Base-by-base conservation (phyloP, 2,888 invertebrate species). In the Schizotus pectinicornis region DNA sequence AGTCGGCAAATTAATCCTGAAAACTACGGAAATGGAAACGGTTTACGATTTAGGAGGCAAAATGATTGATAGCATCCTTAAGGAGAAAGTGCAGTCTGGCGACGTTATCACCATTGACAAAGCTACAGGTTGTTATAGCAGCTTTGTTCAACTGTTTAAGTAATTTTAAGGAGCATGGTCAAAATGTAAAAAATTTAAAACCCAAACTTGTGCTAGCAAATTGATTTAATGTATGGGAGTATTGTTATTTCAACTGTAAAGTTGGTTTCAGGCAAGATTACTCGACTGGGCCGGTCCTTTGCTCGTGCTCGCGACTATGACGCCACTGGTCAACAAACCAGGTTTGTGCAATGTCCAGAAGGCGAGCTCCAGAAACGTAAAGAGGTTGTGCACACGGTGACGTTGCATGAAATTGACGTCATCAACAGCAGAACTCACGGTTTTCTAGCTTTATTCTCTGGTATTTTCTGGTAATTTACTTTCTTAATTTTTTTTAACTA, bases 21-120 rank as follows among this genome's bases (percentile, higher is more conserved):
- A 99, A 82, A 99, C 99, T 0, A 98, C 98, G 0, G 99, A 99
- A 79, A 99, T 99, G 99, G 99, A 99, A 80, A 98, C 99, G 0
- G 92, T 98, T 63, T 99, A 99, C 77, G 99, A 99, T 78, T 85
- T 99, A 76, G 99, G 99, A 1, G 91, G 92, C 47, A 98, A 98
- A 83, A 98, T 98, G 90, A 98, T 98, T 51, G 98, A 98, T 77
- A 93, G 94, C 50, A 85, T 98, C 54, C 88, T 95, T 69, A 98
- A 98, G 73, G 97, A 98, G 74, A 98, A 97, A 83, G 94, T 94
- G 1, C 93, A 93, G 83, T 91, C 94, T 0, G 95, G 98, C 1
- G 99, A 99, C 79, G 95, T 99, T 0, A 92, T 99, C 11, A 98
- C 97, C 5, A 98, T 99, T 71, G 98, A 99, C 80, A 98, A 98